Percentiles rank a stretch among this genome's conserved stretches.
Conservation (phyloP, 2,888 invertebrate genomes). For the Chloroclysta siterata region DNA sequence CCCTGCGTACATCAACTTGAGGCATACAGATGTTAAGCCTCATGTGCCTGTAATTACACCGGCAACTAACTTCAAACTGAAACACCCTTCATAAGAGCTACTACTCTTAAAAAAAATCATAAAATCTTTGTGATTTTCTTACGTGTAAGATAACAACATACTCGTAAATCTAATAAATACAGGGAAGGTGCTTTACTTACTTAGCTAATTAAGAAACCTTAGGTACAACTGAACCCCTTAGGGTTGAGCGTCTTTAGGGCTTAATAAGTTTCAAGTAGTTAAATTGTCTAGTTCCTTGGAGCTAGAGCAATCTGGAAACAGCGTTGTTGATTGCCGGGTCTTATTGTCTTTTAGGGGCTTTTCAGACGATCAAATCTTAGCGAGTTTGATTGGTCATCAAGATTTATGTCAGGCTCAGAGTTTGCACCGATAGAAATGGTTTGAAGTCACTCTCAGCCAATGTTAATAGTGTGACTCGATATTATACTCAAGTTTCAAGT, state of each 20-base stretch:
- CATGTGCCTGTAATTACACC: too few relatives aligned
- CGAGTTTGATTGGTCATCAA: background rate
- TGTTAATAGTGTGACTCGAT: too few relatives aligned
- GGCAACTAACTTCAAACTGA: too few relatives aligned
- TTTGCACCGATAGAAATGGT: too few relatives aligned
- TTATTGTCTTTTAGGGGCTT: slow-evolving; percentile 11
- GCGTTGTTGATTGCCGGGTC: slow-evolving; percentile 17
- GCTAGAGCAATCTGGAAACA: slow-evolving; percentile 14
- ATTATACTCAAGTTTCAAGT: too few relatives aligned
- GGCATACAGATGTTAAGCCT: too few relatives aligned
- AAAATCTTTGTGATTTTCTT: too few relatives aligned
- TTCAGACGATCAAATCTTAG: slow-evolving; percentile 16
- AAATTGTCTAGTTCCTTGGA: slow-evolving; percentile 26
- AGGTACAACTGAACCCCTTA: slow-evolving; percentile 12
- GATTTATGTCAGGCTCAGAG: background rate
- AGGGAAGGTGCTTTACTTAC: slow-evolving; percentile 2
- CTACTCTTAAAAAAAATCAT: too few relatives aligned
- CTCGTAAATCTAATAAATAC: background rate
- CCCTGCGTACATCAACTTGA: too few relatives aligned
- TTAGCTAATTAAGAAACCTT: slow-evolving; percentile 34
- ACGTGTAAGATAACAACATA: too few relatives aligned
- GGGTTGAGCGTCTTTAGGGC: slow-evolving; percentile 15
- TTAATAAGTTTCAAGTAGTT: slow-evolving; percentile 31
- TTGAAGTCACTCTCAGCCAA: too few relatives aligned
- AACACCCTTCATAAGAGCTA: too few relatives aligned